These are phyloP conservation scores for Diachasma alloeum DNA, from an alignment of 1,140 invertebrate genomes.

Conservation along the genomic window DNA sequence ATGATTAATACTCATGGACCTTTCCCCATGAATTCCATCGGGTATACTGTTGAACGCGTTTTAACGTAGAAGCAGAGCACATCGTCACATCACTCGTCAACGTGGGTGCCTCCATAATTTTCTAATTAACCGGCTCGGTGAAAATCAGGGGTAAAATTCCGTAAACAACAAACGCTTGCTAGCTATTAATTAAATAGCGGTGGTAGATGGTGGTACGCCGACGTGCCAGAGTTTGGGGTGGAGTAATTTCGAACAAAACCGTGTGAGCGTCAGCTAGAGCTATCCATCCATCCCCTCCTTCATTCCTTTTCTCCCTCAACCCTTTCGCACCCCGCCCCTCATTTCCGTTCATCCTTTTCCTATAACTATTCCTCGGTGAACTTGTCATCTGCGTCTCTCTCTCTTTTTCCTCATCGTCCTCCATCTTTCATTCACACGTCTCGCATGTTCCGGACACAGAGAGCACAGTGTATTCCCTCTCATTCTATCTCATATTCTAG, in stretches of 20 bases:
- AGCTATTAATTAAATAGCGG: conserved; percentile 49
- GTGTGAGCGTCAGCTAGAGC: conserved; percentile 19
- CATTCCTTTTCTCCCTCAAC: neutral
- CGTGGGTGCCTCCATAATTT: conserved; percentile 35
- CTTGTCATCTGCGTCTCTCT: neutral
- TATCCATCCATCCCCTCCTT: neutral
- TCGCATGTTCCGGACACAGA: conserved; percentile 12
- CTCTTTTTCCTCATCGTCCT: neutral
- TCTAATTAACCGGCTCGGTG: conserved; percentile 38
- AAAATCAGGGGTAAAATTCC: conserved; percentile 40
- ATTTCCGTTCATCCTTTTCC: neutral
- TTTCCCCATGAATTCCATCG: neutral
- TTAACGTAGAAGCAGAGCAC: neutral
- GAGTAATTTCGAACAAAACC: conserved; percentile 46
- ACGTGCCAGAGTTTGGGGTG: conserved; percentile 24
- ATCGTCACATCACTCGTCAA: conserved; percentile 17
- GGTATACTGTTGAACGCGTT: neutral
- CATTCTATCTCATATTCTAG: neutral
- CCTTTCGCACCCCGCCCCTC: neutral
- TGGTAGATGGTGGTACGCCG: conserved; percentile 21
- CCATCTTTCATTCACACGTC: conserved; percentile 24
- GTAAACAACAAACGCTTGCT: conserved; percentile 41
- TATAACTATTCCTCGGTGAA: neutral
- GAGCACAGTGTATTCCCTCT: neutral
- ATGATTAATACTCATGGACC: conserved; percentile 4